phyloP scores from a whole-genome alignment of 2,113 vertebrate genomes.

The Callipepla californica region DNA sequence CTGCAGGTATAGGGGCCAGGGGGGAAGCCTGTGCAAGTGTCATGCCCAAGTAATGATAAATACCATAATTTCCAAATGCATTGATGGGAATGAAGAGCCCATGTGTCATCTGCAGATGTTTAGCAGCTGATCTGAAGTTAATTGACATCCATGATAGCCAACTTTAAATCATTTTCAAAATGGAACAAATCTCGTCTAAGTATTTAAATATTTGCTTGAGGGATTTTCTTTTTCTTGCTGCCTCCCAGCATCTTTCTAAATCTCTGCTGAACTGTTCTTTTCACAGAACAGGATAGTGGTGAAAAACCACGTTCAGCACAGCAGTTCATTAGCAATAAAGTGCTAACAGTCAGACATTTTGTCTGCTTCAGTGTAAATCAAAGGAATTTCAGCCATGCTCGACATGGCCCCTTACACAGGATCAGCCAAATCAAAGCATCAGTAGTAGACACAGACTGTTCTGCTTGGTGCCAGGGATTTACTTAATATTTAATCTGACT shows the following conservation, averaged over 20 bases:
- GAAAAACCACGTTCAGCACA: neutral
- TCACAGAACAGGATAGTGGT: neutral
- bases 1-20: neutral
- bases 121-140: neutral
- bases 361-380: neutral
- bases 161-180: neutral
- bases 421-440: neutral
- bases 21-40: neutral
- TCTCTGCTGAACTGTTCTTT: neutral
- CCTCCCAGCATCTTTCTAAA: neutral
- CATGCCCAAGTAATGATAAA: neutral
- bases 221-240: neutral
- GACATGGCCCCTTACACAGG: neutral
- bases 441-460: neutral
- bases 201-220: neutral
- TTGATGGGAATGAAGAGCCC: neutral
- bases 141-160: neutral
- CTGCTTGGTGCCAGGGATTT: neutral
- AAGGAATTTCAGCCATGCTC: slow-evolving; percentile 5
- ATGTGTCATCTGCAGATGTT: neutral
- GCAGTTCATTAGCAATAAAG: slow-evolving; percentile 25
- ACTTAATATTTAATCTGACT: neutral
- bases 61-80: neutral
- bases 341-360: neutral
- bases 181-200: neutral